phyloP scores from a whole-genome alignment of 2,113 vertebrate species.

The Thunnus thynnus region DNA sequence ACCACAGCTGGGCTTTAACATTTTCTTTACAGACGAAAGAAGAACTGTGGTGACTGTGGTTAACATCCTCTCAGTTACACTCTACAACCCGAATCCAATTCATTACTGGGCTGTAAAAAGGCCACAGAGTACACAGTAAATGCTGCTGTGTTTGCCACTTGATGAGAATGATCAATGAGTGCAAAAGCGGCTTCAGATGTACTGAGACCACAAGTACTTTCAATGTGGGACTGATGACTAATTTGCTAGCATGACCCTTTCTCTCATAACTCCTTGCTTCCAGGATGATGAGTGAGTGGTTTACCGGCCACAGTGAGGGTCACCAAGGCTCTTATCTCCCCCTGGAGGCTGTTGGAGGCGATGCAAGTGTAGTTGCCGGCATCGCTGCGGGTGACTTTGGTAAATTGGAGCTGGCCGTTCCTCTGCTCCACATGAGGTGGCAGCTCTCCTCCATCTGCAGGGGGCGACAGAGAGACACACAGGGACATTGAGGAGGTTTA shows the following conservation, averaged over 20 bases:
- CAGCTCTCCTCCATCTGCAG: constrained; percentile 91
- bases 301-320: constrained; percentile 94
- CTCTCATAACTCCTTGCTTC: background rate
- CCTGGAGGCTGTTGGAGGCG: constrained; percentile 93
- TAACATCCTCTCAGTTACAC: constrained; percentile 35
- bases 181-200: constrained; percentile 33
- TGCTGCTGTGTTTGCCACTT: constrained; percentile 28
- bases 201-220: constrained; percentile 36
- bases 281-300: constrained; percentile 16
- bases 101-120: constrained; percentile 53
- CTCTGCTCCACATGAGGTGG: constrained; percentile 88
- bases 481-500: background rate
- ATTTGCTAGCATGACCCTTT: background rate
- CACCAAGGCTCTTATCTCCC: constrained; percentile 92
- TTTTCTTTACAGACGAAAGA: constrained; percentile 7
- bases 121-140: constrained; percentile 51
- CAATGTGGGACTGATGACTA: constrained; percentile 32
- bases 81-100: constrained; percentile 28
- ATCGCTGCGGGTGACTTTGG: constrained; percentile 90
- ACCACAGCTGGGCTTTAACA: constrained; percentile 5
- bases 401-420: constrained; percentile 90
- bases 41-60: constrained; percentile 48
- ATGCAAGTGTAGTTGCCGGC: constrained; percentile 95
- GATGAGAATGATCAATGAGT: constrained; percentile 38
- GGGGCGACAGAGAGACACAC: constrained; percentile 36